These are phyloP conservation scores for Calephelis virginiensis DNA, from an alignment of 1,140 invertebrate genomes.

Conservation along the genomic window DNA sequence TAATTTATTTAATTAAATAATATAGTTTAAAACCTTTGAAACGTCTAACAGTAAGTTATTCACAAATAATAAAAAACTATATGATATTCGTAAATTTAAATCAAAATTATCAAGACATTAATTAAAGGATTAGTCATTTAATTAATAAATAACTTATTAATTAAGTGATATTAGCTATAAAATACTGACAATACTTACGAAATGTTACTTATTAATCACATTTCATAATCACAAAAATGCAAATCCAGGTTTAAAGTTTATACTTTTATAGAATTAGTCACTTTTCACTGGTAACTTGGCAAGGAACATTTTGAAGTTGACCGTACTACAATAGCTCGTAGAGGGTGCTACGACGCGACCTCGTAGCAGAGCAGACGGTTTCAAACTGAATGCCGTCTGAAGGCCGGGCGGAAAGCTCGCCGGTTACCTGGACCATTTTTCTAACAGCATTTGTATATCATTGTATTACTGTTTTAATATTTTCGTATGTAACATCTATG, in stretches of 20 bases:
- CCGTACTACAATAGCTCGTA: slow-evolving; percentile 19
- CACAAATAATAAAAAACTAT: too few species aligned
- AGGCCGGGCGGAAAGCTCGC: slow-evolving; percentile 47
- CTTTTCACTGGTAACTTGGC: slow-evolving; percentile 39
- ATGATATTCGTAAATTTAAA: too few species aligned
- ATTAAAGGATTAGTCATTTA: neutral
- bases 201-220: slow-evolving; percentile 61
- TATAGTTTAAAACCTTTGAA: too few species aligned
- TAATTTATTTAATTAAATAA: too few species aligned
- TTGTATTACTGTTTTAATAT: slow-evolving; percentile 11
- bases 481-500: neutral
- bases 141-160: neutral
- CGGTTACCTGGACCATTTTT: slow-evolving; percentile 50
- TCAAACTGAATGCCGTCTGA: slow-evolving; percentile 47
- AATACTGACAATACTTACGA: slow-evolving; percentile 55
- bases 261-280: slow-evolving; percentile 51
- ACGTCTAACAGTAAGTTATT: too few species aligned
- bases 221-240: slow-evolving; percentile 54
- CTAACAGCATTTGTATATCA: slow-evolving; percentile 20
- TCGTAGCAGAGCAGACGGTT: slow-evolving; percentile 33
- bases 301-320: slow-evolving; percentile 57
- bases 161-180: neutral
- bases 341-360: slow-evolving; percentile 29
- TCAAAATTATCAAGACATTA: neutral
- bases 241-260: slow-evolving; percentile 33